These are phyloP conservation scores for Lydus trimaculatus DNA, from an alignment of 2,888 invertebrate species.

Conservation along the genomic window DNA sequence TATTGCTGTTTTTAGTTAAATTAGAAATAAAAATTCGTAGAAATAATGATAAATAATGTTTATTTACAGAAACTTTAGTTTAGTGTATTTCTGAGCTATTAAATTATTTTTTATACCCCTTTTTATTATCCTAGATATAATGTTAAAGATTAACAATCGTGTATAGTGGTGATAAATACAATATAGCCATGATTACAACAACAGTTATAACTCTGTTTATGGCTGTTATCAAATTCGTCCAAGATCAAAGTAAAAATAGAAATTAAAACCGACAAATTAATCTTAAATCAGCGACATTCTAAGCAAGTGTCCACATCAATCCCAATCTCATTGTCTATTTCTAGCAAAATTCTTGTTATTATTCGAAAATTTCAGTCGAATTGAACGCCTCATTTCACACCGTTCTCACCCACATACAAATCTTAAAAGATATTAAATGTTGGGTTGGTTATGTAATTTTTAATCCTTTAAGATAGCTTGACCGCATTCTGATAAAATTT, in stretches of 20 bases:
- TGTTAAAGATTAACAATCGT: slow-evolving; percentile 4
- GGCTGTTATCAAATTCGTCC: background rate
- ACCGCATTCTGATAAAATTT: slow-evolving; percentile 50
- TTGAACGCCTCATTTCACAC: no score
- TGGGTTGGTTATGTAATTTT: slow-evolving; percentile 35
- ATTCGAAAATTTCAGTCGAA: no score
- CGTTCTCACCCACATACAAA: no score
- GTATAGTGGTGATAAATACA: slow-evolving; percentile 1
- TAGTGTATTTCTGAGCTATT: background rate
- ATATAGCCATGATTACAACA: background rate
- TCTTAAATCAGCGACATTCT: background rate
- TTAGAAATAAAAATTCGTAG: background rate
- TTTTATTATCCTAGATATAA: slow-evolving; percentile 1
- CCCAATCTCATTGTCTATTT: no score
- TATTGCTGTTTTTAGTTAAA: background rate
- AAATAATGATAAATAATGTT: background rate
- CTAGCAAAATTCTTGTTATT: no score
- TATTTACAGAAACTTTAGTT: background rate
- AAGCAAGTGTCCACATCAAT: no score
- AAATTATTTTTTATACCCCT: background rate
- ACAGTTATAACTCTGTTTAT: background rate
- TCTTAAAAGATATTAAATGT: background rate
- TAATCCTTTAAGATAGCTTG: slow-evolving; percentile 46
- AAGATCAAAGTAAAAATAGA: slow-evolving; percentile 14
- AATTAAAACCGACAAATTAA: slow-evolving; percentile 9